A percentile compares a stretch with the other conserved stretches of the same genome.
These are phyloP conservation scores for Eucidaris tribuloides DNA, from an alignment of 35 echinoderm and acorn worm species.

Conservation along the genomic window DNA sequence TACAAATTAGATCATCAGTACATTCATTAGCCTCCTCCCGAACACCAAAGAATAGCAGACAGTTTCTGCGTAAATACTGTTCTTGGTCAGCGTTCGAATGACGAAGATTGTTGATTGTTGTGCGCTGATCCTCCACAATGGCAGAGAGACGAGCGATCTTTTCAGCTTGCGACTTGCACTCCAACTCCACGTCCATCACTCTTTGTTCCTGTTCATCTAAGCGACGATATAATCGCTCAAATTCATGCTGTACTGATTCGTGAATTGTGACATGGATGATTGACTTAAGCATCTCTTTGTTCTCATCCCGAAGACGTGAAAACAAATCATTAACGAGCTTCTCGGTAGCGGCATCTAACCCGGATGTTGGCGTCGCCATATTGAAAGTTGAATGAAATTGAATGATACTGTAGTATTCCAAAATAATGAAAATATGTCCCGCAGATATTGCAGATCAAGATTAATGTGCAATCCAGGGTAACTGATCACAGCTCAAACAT, in stretches of 20 bases:
- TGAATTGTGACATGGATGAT: not conserved
- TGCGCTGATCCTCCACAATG: not conserved
- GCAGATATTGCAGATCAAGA: too few species aligned
- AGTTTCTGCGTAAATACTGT: not conserved
- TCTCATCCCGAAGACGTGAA: not conserved
- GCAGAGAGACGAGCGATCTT: not conserved
- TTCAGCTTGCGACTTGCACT: not conserved
- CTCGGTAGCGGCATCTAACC: too few species aligned
- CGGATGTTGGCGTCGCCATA: too few species aligned
- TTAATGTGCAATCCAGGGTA: too few species aligned
- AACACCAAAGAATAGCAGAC: not conserved
- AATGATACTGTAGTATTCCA: too few species aligned
- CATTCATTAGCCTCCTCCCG: not conserved
- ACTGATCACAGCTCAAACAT: too few species aligned
- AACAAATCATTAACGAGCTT: not conserved
- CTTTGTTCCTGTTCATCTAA: not conserved
- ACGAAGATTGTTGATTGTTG: not conserved
- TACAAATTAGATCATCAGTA: not conserved
- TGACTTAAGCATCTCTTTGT: not conserved
- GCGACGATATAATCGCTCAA: not conserved
- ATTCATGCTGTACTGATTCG: not conserved
- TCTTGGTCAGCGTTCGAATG: not conserved
- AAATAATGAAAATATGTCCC: too few species aligned
- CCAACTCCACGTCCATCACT: not conserved
- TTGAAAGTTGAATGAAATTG: too few species aligned